Evolutionary conservation across 1,140 invertebrate genomes (phyloP), one percentile per base, ranked within the genome.

Genomic region (Melanaphis sacchari): DNA sequence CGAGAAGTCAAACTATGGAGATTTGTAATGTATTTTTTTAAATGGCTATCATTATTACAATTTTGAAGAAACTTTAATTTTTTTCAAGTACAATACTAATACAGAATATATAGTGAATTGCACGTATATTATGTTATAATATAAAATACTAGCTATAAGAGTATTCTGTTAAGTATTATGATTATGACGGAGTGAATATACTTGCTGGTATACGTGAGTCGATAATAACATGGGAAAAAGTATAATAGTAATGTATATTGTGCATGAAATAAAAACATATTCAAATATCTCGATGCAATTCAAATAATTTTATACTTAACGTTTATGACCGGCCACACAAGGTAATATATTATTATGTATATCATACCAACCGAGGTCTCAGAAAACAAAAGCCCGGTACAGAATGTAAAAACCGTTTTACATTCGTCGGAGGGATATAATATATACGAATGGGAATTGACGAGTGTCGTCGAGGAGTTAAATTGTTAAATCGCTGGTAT

Each of bases 391-490:
- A 89, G 87, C 46, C 21, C 31, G 46, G n/a, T n/a, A 76, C 59
- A 31, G n/a, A 89, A 89, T 89, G n/a, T 22, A 36, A 89, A 89
- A 52, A 52, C 46, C n/a, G 5, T 52, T 89, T 89, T 89, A 49
- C n/a, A 52, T 49, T 52, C n/a, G 46, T 52, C 46, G 87, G 24
- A 24, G 6, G 8, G 8, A 21, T 24, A 89, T 36, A 15, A 41
- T 84, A 84, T 40, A 40, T 18, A 40, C 41, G 41, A n/a, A n/a
- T 22, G 46, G n/a, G 18, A 38, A 22, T 26, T 89, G 87, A 89
- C 87, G 87, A 89, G 87, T 89, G 87, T 89, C 87, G 87, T 89
- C 87, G 87, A 89, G 87, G 87, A 89, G 87, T 89, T 89, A 89
- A 89, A 89, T 89, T 89, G 87, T 89, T 89, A 52, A 89, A 89